Conservation (phyloP, 2,888 invertebrate genomes). For the Dryobota labecula region DNA sequence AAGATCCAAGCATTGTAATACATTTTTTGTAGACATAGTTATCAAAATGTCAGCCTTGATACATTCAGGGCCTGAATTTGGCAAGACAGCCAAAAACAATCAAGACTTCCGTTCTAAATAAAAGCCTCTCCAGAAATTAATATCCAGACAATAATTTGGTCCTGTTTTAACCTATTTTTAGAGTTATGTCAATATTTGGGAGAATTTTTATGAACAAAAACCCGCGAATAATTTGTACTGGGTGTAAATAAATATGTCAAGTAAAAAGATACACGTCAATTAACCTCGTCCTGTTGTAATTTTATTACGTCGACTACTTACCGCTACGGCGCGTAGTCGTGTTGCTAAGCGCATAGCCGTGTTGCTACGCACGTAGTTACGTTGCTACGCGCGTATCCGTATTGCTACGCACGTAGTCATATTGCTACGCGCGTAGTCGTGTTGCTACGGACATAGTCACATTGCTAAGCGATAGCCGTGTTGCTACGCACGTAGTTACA, state of each 20-base stretch:
- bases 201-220: no score
- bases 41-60: constrained; percentile 11
- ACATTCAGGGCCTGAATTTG: background rate
- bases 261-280: no score
- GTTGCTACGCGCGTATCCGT: background rate
- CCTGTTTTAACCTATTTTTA: background rate
- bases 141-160: background rate
- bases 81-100: constrained; percentile 23
- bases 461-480: background rate
- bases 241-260: no score
- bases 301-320: background rate
- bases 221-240: no score
- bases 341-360: background rate
- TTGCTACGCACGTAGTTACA: background rate
- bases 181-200: background rate
- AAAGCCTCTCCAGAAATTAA: background rate
- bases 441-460: background rate
- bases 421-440: background rate
- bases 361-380: background rate
- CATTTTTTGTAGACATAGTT: background rate
- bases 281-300: no score
- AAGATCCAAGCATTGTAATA: background rate
- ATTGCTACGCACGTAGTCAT: background rate
- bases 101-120: constrained; percentile 14
- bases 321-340: background rate